Base-by-base conservation (phyloP, 2,113 vertebrate genomes). In the Pseudorectes ferrugineus region DNA sequence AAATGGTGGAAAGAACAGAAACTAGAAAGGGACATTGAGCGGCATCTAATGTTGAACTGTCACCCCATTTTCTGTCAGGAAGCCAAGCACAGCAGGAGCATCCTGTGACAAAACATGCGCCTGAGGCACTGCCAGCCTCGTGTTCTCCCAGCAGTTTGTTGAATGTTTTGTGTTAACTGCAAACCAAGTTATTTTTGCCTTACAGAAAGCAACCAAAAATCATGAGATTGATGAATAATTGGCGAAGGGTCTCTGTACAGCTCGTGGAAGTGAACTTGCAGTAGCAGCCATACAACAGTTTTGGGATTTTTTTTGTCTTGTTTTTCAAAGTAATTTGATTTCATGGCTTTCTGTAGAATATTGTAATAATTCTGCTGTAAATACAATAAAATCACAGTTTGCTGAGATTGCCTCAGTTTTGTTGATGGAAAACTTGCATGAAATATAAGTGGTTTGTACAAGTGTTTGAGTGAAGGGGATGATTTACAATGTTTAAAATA, bases 301-400 rank as follows among this genome's bases (percentile, higher is more conserved):
- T 62, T 18, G 42, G 14, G 5, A 2, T 12, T 25, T 38, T 72
- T 66, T 80, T 80, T 71, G 24, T 96, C 66, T 86, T 85, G 70
- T 86, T 96, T 95, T 85, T 67, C 55, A 52, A 75, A 94, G 49
- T 70, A 84, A 91, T 89, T 94, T 92, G 77, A 91, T 92, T 94
- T 94, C 52, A 82, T 89, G 84, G 96, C 93, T 97, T 96, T 76
- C 91, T 96, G 94, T 96, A 97, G 96, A 95, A 97, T 96, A 96
- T 54, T 97, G 95, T 96, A 96, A 96, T 97, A 96, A 97, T 95
- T 95, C 84, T 95, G 84, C 91, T 97, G 96, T 97, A 97, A 96
- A 97, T 96, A 97, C 77, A 96, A 96, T 97, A 95, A 97, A 96
- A 85, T 82, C 89, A 85, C 67, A 63, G 93, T 96, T 97, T 96